Evolutionary conservation across 2,113 vertebrate genomes (phyloP).

Genomic region (Chionodraco myersi): DNA sequence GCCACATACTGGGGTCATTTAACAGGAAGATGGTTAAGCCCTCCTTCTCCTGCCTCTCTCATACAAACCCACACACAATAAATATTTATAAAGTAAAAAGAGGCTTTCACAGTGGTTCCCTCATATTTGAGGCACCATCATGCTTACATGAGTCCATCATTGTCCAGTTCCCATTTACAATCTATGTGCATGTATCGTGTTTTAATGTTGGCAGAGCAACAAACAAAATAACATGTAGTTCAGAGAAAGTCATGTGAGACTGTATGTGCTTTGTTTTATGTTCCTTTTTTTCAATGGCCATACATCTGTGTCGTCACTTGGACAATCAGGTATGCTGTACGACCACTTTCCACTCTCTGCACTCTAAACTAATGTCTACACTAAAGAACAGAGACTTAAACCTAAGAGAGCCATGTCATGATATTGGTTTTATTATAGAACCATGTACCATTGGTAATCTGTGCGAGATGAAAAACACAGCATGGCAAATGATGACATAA

Average conservation of each 20-base stretch:
- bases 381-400: conserved; percentile 2
- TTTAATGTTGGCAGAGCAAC: conserved; percentile 20
- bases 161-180: neutral
- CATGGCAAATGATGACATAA: neutral
- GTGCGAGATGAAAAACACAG: neutral
- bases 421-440: neutral
- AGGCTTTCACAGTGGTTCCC: neutral
- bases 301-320: conserved; percentile 6
- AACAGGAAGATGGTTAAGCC: conserved; percentile 36
- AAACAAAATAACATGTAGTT: conserved; percentile 26
- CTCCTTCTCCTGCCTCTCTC: neutral
- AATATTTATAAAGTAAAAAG: neutral
- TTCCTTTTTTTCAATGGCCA: neutral
- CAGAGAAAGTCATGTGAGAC: conserved; percentile 5
- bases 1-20: conserved; percentile 32
- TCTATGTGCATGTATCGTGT: neutral
- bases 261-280: conserved; percentile 6
- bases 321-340: conserved; percentile 31
- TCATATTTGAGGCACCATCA: neutral
- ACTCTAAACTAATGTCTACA: conserved; percentile 16
- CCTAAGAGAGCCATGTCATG: neutral
- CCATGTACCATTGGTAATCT: neutral
- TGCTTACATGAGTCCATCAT: conserved; percentile 6
- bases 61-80: conserved; percentile 2
- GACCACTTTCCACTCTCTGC: neutral